phyloP scores from a whole-genome alignment of 1,140 invertebrate species.

The Sinella curviseta region DNA sequence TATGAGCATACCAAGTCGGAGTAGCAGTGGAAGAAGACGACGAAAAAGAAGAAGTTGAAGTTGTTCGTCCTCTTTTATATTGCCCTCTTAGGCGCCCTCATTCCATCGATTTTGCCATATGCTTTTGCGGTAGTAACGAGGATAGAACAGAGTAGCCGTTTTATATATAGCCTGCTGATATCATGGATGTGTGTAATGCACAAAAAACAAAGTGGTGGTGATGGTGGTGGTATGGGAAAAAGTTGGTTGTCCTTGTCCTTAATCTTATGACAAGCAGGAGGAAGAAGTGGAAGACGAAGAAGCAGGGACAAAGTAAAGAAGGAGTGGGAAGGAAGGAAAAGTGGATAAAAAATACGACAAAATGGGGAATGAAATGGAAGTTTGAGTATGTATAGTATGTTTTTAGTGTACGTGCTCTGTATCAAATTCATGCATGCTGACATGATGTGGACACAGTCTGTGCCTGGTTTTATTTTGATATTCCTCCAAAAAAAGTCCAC shows the following conservation, averaged over 20 bases:
- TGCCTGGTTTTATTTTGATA: too few species aligned
- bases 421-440: not conserved
- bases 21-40: too few species aligned
- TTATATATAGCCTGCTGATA: too few species aligned
- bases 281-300: not conserved
- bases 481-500: too few species aligned
- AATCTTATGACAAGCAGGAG: not conserved
- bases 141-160: not conserved
- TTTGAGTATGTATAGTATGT: not conserved
- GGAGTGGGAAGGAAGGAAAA: not conserved
- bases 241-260: not conserved
- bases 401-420: not conserved
- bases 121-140: not conserved
- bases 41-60: not conserved
- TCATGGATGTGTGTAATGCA: not conserved
- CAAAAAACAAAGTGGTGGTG: not conserved
- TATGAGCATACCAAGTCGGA: too few species aligned
- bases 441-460: not conserved
- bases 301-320: not conserved
- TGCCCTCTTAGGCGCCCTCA: not conserved
- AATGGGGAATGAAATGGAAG: not conserved
- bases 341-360: not conserved
- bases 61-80: not conserved
- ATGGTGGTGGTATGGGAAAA: not conserved
- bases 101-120: not conserved